Conservation (phyloP, 2,888 invertebrate species). For the Mythimna vitellina region DNA sequence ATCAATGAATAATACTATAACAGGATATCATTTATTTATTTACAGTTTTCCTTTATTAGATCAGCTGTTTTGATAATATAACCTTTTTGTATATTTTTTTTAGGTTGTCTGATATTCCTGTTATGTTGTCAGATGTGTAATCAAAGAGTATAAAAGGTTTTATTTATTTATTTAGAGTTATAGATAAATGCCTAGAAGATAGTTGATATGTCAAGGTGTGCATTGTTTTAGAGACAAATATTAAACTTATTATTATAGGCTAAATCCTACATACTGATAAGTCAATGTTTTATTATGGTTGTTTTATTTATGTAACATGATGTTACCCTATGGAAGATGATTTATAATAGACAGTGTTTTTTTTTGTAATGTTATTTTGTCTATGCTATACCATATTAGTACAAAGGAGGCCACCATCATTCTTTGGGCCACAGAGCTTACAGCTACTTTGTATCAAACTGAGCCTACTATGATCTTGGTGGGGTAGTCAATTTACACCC, state of each 20-base stretch:
- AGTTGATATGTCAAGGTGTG: background rate
- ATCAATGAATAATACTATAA: background rate
- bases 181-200: background rate
- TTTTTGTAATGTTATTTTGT: background rate
- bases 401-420: background rate
- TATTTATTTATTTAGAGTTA: background rate
- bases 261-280: background rate
- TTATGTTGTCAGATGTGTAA: slow-evolving; percentile 7
- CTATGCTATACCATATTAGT: background rate
- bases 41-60: slow-evolving; percentile 44
- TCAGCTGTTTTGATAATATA: slow-evolving; percentile 49
- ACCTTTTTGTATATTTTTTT: slow-evolving; percentile 4
- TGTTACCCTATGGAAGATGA: background rate
- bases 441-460: background rate
- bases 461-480: background rate
- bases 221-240: background rate
- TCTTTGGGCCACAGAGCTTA: background rate
- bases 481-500: background rate
- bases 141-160: background rate
- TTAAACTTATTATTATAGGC: background rate
- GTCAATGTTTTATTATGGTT: background rate
- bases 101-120: slow-evolving; percentile 31
- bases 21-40: slow-evolving; percentile 44
- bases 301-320: background rate
- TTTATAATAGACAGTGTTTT: background rate